Evolutionary conservation across 2,113 vertebrate genomes (phyloP).

Genomic region (Mirounga angustirostris): DNA sequence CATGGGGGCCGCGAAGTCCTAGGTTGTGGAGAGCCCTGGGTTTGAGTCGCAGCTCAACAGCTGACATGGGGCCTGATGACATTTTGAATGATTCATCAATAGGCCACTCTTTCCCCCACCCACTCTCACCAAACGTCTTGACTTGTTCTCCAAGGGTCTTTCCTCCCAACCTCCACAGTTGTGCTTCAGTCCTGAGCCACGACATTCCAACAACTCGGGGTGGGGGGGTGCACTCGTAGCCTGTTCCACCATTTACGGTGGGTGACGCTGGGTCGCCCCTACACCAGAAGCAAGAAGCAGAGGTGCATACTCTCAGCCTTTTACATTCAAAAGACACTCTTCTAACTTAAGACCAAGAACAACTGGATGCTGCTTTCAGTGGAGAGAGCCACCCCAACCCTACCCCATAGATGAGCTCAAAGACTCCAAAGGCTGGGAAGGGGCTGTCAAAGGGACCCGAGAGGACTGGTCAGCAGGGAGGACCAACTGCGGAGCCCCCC

Average conservation of each 20-base stretch:
- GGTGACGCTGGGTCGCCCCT: neutral
- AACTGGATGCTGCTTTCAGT: neutral
- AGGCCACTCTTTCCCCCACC: neutral
- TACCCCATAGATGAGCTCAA: neutral
- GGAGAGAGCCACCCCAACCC: neutral
- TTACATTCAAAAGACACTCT: slow-evolving; percentile 12
- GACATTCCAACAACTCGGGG: no score
- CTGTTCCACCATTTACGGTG: neutral
- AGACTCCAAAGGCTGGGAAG: neutral
- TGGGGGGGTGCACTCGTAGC: neutral
- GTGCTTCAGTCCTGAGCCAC: neutral
- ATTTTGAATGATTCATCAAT: neutral
- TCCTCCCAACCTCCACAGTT: neutral
- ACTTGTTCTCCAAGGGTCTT: neutral
- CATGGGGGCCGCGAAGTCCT: neutral
- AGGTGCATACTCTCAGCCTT: neutral
- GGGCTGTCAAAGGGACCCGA: neutral
- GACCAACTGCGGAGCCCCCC: neutral
- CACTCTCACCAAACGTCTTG: neutral
- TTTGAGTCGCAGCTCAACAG: neutral
- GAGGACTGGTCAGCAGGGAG: neutral
- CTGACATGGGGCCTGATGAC: neutral
- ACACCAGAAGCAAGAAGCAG: neutral
- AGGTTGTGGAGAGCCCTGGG: neutral
- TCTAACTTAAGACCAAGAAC: neutral